phyloP scores from a whole-genome alignment of 1,140 invertebrate species.

The Danaus plexippus region DNA sequence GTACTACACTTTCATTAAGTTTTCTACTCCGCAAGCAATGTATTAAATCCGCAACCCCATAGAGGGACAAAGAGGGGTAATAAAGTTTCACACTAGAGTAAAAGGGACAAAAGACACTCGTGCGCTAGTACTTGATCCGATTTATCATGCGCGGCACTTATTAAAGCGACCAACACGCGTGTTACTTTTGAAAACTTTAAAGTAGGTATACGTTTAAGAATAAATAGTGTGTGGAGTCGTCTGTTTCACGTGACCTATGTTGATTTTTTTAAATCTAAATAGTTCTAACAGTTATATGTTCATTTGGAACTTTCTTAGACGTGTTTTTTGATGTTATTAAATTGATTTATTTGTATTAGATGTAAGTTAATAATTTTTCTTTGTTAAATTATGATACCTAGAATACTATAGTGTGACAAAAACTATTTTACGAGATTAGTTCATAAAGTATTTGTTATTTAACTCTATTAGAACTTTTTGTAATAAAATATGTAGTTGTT shows the following conservation, averaged over 20 bases:
- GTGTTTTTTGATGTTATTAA: no score
- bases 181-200: conserved; percentile 55
- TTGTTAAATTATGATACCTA: no score
- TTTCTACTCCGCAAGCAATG: conserved; percentile 49
- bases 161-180: conserved; percentile 63
- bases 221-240: conserved; percentile 39
- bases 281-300: no score
- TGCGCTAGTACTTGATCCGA: conserved; percentile 51
- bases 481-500: no score
- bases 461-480: no score
- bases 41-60: conserved; percentile 48
- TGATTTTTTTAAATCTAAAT: no score
- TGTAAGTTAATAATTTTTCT: no score
- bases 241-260: not conserved
- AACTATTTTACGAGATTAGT: no score
- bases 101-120: conserved; percentile 32
- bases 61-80: conserved; percentile 25
- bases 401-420: no score
- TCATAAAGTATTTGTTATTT: no score
- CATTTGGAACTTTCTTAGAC: no score
- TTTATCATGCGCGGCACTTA: conserved; percentile 63
- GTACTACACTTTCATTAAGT: conserved; percentile 62
- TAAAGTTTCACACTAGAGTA: conserved; percentile 17
- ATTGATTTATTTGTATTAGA: no score
- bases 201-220: conserved; percentile 31